These are phyloP conservation scores for Diadegma fenestrale DNA, from an alignment of 2,888 invertebrate species.

Conservation along the genomic window DNA sequence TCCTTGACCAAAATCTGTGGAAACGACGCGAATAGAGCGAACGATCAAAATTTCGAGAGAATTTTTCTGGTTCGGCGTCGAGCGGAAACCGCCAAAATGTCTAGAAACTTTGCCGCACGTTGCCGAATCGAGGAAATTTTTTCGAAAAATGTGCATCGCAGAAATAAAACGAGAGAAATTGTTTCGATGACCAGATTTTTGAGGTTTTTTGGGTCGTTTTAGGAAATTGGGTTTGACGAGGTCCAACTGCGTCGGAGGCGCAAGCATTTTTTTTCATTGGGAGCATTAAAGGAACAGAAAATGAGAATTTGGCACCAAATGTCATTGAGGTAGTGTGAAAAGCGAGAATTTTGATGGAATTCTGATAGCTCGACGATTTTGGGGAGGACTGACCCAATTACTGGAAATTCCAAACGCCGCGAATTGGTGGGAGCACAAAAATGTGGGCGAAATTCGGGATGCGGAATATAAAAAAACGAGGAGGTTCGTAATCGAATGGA, in stretches of 20 bases:
- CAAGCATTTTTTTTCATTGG: not conserved
- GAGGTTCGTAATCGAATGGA: not conserved
- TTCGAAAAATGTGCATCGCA: not conserved
- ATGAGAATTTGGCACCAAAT: not conserved
- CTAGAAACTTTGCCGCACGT: not conserved
- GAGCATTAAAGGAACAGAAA: not conserved
- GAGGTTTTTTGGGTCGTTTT: not conserved
- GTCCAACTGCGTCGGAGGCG: not conserved
- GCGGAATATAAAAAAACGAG: not conserved
- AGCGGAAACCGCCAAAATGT: not conserved
- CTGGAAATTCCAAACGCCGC: not conserved
- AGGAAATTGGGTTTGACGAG: not conserved
- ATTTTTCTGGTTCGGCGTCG: not conserved
- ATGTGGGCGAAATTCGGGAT: slow-evolving; percentile 6
- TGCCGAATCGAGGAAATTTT: not conserved
- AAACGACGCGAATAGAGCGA: not conserved
- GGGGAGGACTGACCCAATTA: slow-evolving; percentile 38
- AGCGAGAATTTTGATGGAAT: not conserved
- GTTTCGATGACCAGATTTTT: not conserved
- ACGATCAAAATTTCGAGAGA: too few species aligned
- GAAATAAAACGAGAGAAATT: not conserved
- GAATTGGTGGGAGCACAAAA: slow-evolving; percentile 10
- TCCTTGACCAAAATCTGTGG: not conserved
- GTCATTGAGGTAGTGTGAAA: not conserved
- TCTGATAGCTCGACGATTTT: not conserved